These are phyloP conservation scores for Palaemon carinicauda DNA, from an alignment of 1,140 invertebrate species.

Conservation along the genomic window DNA sequence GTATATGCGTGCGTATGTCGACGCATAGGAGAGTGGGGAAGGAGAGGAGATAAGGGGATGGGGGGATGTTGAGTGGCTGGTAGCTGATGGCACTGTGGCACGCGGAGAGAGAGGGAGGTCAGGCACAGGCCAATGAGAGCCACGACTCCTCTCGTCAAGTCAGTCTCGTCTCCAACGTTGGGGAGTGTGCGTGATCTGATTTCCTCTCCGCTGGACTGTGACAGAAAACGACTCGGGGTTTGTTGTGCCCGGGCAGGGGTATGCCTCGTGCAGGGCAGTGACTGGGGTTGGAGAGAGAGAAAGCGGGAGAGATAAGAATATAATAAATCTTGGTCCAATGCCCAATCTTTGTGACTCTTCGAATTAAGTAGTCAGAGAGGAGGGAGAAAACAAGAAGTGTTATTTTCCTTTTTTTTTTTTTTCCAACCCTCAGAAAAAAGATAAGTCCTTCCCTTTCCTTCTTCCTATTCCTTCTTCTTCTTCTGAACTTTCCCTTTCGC, in stretches of 20 bases:
- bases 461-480: neutral
- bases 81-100: neutral
- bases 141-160: neutral
- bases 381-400: neutral
- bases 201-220: neutral
- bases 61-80: too few relatives aligned
- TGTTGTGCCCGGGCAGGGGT: too few relatives aligned
- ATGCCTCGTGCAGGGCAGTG: too few relatives aligned
- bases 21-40: neutral
- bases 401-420: neutral
- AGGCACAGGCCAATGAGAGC: neutral
- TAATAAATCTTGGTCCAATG: neutral
- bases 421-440: neutral
- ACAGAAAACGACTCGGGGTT: too few relatives aligned
- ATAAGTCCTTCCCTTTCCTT: neutral
- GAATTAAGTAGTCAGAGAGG: neutral
- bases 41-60: too few relatives aligned
- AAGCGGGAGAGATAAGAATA: neutral
- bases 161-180: neutral
- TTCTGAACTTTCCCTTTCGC: neutral
- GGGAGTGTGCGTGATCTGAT: neutral
- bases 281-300: neutral
- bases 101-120: neutral
- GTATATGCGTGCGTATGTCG: neutral
- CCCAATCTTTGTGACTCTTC: too few relatives aligned